phyloP scores from a whole-genome alignment of 2,113 vertebrate genomes.

The Buteo buteo region DNA sequence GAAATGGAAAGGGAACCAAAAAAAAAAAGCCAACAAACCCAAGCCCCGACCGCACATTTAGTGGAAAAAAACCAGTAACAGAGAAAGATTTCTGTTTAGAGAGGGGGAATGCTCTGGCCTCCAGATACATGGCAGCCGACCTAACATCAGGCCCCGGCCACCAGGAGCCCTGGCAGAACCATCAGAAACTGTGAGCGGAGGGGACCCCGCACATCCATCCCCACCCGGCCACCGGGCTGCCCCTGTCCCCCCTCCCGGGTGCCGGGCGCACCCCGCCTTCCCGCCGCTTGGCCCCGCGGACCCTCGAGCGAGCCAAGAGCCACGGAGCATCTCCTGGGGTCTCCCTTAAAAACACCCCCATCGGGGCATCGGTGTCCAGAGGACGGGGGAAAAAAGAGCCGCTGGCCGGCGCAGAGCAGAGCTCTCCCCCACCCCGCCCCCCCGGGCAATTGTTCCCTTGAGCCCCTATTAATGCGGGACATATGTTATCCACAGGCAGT shows the following conservation, averaged over 20 bases:
- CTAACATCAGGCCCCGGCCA: not conserved
- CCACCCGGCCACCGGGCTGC: not conserved
- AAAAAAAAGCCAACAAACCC: not conserved
- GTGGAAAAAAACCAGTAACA: not conserved
- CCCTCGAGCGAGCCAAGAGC: not conserved
- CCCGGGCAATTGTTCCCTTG: constrained; percentile 30
- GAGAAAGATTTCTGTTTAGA: not conserved
- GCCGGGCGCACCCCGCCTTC: not conserved
- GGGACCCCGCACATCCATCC: not conserved
- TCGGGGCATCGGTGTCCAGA: not conserved
- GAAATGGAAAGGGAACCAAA: not conserved
- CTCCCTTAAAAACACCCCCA: not conserved
- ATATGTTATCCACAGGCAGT: constrained; percentile 83
- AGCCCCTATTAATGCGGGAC: constrained; percentile 75
- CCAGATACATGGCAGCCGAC: not conserved
- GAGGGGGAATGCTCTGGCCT: not conserved
- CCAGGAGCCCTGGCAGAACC: not conserved
- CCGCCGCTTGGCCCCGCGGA: not conserved
- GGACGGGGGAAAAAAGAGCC: not conserved
- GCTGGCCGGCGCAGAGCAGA: not conserved
- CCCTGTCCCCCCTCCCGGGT: too few species aligned
- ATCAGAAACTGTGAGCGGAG: not conserved
- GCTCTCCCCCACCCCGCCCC: not conserved
- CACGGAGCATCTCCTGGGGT: not conserved
- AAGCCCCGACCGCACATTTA: not conserved